phyloP scores from a whole-genome alignment of 2,797 vertebrate genomes.

The Diglossa cyanea region DNA sequence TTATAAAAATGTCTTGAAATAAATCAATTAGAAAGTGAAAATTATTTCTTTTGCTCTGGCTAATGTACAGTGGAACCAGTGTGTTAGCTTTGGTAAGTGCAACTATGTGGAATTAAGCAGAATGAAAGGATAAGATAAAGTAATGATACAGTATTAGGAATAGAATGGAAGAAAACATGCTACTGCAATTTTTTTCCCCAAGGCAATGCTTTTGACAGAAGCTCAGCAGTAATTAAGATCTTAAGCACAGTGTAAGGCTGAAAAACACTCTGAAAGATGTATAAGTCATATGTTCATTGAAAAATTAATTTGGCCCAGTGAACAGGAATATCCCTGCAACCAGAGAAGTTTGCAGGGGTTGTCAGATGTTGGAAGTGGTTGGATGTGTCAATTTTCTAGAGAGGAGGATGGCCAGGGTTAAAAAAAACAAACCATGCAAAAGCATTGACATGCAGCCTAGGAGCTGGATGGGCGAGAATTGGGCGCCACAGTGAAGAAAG shows the following conservation, averaged over 20 bases:
- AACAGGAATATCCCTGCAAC: neutral
- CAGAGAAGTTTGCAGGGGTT: neutral
- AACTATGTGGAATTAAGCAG: neutral
- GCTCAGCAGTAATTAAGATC: neutral
- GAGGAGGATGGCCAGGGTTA: neutral
- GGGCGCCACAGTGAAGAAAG: neutral
- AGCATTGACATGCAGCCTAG: neutral
- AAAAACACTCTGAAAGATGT: neutral
- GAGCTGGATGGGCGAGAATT: neutral
- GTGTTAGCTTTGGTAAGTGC: neutral
- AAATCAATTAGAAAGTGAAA: neutral
- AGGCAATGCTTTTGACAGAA: neutral
- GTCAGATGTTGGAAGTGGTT: neutral
- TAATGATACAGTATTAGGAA: neutral
- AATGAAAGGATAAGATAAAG: neutral
- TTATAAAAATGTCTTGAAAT: neutral
- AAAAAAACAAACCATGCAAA: neutral
- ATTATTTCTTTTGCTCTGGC: neutral
- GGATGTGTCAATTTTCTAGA: neutral
- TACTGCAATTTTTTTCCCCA: neutral
- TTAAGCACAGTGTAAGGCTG: neutral
- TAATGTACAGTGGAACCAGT: neutral
- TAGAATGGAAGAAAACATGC: neutral
- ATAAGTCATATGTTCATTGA: neutral
- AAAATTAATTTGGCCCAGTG: neutral